These are phyloP conservation scores for Coelinius sp. DNA, from an alignment of 2,888 invertebrate species.

Conservation along the genomic window DNA sequence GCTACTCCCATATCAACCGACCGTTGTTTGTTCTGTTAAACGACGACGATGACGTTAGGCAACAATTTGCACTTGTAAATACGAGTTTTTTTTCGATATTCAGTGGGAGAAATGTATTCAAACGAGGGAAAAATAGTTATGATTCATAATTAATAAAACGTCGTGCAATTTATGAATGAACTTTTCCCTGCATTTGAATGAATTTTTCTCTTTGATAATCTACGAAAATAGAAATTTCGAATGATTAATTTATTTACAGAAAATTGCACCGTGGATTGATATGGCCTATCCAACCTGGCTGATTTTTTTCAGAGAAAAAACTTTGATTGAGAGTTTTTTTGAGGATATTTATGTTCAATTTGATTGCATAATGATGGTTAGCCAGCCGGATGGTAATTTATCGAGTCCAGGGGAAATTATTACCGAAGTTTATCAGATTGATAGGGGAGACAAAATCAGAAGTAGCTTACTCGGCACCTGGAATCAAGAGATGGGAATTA, in stretches of 20 bases:
- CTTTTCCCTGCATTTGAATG: neutral
- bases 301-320: no score
- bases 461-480: no score
- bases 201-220: neutral
- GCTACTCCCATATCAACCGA: constrained; percentile 62
- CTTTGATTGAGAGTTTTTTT: no score
- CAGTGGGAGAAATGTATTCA: neutral
- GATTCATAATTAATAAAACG: neutral
- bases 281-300: constrained; percentile 68
- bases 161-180: no score
- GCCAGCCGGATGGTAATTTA: no score
- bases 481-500: constrained; percentile 50
- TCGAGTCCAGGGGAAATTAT: no score
- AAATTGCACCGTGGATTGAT: constrained; percentile 62
- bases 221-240: neutral
- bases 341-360: no score
- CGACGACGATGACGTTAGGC: constrained; percentile 56
- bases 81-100: constrained; percentile 28
- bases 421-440: no score
- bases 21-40: constrained; percentile 66
- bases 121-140: constrained; percentile 3
- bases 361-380: no score
- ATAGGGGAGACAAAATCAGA: no score
- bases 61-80: constrained; percentile 60
- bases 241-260: constrained; percentile 45